These are phyloP conservation scores for Syngnathus floridae DNA, from an alignment of 2,113 vertebrate genomes.

Conservation along the genomic window DNA sequence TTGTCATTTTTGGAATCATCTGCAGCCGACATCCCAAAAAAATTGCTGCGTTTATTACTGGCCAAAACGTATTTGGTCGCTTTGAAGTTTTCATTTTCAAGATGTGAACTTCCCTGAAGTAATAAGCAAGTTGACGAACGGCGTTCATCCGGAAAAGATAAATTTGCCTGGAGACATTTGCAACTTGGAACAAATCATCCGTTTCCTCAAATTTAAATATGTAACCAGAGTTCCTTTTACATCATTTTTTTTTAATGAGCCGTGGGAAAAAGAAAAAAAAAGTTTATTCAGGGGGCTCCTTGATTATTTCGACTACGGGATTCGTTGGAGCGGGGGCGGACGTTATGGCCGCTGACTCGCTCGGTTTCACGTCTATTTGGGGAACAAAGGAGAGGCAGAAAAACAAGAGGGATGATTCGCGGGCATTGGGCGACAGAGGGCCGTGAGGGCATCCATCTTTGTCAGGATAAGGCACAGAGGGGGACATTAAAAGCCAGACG, in stretches of 20 bases:
- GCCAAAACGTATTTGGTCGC: neutral
- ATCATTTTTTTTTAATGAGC: slow-evolving; percentile 8
- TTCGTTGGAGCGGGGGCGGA: slow-evolving; percentile 3
- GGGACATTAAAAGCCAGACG: slow-evolving; percentile 31
- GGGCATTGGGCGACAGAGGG: slow-evolving; percentile 22
- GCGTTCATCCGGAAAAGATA: neutral
- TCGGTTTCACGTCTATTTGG: neutral
- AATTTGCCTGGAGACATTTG: neutral
- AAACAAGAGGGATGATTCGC: slow-evolving; percentile 43
- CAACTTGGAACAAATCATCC: neutral
- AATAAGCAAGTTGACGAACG: neutral
- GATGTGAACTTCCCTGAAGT: neutral
- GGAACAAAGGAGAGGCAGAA: slow-evolving; percentile 8
- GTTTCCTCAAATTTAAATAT: neutral
- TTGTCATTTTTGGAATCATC: neutral
- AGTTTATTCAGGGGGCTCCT: neutral
- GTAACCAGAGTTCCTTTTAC: neutral
- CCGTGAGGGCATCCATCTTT: slow-evolving; percentile 48
- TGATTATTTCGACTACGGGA: slow-evolving; percentile 31
- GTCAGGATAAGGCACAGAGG: slow-evolving; percentile 39
- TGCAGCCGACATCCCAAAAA: too few species aligned
- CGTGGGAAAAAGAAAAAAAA: neutral
- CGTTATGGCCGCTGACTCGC: slow-evolving; percentile 11
- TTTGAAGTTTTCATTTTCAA: neutral
- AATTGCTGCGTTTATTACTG: neutral